A percentile compares a stretch with the other conserved stretches of the same genome.
These are phyloP conservation scores for Alosa alosa DNA, from an alignment of 2,113 vertebrate species.

Conservation along the genomic window DNA sequence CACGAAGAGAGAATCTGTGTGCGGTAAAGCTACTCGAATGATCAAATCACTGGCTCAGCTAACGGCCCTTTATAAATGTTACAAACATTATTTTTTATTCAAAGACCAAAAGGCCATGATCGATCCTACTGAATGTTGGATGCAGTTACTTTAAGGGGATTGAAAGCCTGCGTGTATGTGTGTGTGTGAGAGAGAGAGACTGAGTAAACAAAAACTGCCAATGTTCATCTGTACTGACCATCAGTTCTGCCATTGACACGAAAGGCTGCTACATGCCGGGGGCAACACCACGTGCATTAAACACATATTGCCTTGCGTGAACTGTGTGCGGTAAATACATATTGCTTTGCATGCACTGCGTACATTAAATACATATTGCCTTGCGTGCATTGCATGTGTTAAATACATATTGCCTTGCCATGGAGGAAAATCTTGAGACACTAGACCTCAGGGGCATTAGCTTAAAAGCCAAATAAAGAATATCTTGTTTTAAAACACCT, in stretches of 20 bases:
- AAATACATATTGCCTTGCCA: not conserved
- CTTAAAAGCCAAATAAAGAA: not conserved
- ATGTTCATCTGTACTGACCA: not conserved
- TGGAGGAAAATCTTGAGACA: not conserved
- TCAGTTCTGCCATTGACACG: not conserved
- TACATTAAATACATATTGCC: too few species aligned
- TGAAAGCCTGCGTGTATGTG: not conserved
- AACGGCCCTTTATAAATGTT: not conserved
- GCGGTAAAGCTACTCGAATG: too few species aligned
- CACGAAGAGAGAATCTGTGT: not conserved
- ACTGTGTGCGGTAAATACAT: not conserved
- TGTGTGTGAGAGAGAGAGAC: not conserved
- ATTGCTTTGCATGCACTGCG: too few species aligned
- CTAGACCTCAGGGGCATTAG: conserved; percentile 4
- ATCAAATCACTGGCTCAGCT: not conserved
- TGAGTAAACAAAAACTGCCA: not conserved
- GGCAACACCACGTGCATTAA: not conserved
- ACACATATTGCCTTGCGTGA: not conserved
- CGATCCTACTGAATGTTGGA: not conserved
- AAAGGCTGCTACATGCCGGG: not conserved
- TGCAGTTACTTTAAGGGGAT: too few species aligned
- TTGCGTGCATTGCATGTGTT: not conserved
- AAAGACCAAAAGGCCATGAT: not conserved
- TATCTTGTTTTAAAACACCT: not conserved
- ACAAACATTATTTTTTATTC: not conserved